Base-by-base conservation (phyloP, 1,140 invertebrate species). In the Lepidurus apus region DNA sequence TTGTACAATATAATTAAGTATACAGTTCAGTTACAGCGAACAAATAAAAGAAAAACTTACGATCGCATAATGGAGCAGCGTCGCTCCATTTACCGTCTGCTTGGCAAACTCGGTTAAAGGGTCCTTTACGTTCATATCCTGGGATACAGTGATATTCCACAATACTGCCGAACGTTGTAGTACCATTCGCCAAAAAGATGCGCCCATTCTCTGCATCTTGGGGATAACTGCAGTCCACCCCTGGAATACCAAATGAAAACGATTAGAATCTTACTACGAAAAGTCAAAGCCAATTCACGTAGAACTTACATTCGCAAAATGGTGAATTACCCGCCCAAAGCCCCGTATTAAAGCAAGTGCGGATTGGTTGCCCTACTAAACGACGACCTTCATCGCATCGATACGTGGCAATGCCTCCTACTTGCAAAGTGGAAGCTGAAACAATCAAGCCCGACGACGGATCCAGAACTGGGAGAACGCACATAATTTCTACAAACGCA, bases 71-170 rank as follows among this genome's bases (percentile, higher is more conserved):
- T 0, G 93, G 91, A 81, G 94, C 91, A 21, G 93, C 91, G 2
- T 93, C 93, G 9, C 92, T 94, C 94, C 94, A 96, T 13, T 88
- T 85, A 6, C 92, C 93, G 78, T 91, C 91, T 75, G 94, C 93
- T 82, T 91, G 86, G 84, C 94, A 95, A 82, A 93, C 94, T 75
- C 93, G 87, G 3, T 93, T 85, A 84, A 93, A 94, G 6, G 92
- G 91, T 0, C 94, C 94, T 1, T 92, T 89, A 65, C 93, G 88
- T 83, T 93, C 91, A 85, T 89, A 95, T 80, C 93, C 92, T 8
- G 93, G 93, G 77, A 95, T 85, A 83, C 96, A 98, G 81, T 94
- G 92, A 84, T 96, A 97, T 82, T 95, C 93, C 1, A 95, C 91
- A 3, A 91, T 90, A 77, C 92, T 92, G 8, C 91, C 91, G 82